A percentile compares a stretch with the other conserved stretches of the same genome.
phyloP scores from a whole-genome alignment of 1,140 invertebrate species.

The Aplysia californica region DNA sequence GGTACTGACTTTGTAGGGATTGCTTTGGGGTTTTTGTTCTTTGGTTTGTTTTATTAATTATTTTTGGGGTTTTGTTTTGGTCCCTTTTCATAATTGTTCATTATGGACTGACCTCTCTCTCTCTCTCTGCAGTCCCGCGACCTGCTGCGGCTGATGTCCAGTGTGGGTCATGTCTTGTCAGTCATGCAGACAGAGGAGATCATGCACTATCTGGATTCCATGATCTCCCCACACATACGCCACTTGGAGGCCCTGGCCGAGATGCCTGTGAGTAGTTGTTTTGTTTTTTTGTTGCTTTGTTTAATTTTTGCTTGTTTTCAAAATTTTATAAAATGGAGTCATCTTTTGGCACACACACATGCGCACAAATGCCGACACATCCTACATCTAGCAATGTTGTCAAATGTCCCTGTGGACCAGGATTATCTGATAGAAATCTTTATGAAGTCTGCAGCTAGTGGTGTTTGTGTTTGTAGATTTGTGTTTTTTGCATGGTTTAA shows the following conservation, averaged over 20 bases:
- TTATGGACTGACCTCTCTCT: not conserved
- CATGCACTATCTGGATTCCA: slow-evolving; percentile 77
- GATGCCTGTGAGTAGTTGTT: slow-evolving; percentile 43
- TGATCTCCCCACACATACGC: slow-evolving; percentile 77
- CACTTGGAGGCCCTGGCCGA: slow-evolving; percentile 72
- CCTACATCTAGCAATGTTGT: no score
- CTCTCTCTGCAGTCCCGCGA: slow-evolving; percentile 71
- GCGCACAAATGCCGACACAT: no score
- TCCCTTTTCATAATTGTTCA: not conserved
- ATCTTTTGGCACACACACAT: no score
- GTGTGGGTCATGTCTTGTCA: slow-evolving; percentile 80
- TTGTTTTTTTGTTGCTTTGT: not conserved
- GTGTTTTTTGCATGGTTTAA: no score
- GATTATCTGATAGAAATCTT: no score
- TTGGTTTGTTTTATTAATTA: not conserved
- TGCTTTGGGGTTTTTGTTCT: no score
- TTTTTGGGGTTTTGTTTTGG: not conserved
- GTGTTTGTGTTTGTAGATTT: no score
- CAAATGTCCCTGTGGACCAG: no score
- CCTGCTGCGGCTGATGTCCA: slow-evolving; percentile 79
- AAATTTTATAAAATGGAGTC: no score
- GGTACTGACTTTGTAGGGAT: no score
- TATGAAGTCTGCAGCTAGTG: no score
- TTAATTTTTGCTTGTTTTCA: not conserved
- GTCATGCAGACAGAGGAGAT: slow-evolving; percentile 75